These are phyloP conservation scores for Protomyctophum bolini DNA, from an alignment of 2,113 vertebrate species.

Conservation along the genomic window DNA sequence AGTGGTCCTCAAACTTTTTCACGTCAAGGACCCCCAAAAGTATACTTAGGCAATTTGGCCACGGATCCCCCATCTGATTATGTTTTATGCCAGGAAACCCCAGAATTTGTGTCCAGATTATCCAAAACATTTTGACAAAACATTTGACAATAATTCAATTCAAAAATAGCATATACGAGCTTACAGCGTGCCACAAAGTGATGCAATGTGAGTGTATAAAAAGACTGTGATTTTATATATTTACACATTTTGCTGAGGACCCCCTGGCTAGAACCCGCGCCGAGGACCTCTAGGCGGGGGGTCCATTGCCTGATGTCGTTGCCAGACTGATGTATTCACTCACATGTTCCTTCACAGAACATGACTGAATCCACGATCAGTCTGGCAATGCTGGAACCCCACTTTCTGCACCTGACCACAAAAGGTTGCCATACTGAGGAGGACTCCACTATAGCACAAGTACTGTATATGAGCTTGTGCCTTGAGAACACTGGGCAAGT, in stretches of 20 bases:
- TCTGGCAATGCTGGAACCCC: background rate
- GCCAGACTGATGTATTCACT: background rate
- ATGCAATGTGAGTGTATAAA: no score
- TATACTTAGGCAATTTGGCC: no score
- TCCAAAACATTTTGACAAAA: background rate
- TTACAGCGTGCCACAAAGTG: no score
- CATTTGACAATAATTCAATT: background rate
- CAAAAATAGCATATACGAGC: background rate
- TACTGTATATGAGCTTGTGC: slow-evolving; percentile 9
- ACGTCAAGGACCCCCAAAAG: no score
- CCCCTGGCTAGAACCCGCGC: no score
- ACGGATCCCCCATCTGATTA: no score
- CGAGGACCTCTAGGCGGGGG: no score
- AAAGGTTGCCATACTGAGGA: slow-evolving; percentile 28
- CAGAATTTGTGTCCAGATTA: background rate
- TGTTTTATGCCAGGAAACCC: no score
- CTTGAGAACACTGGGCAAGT: slow-evolving; percentile 19
- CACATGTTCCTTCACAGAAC: background rate
- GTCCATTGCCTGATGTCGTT: no score
- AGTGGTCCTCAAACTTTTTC: no score
- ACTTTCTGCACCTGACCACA: background rate
- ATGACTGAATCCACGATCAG: background rate
- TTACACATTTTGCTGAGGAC: no score
- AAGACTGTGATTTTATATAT: no score
- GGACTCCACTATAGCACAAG: slow-evolving; percentile 22